Evolutionary conservation across 2,113 vertebrate species (phyloP).

Genomic region (Hemiprocne comata): DNA sequence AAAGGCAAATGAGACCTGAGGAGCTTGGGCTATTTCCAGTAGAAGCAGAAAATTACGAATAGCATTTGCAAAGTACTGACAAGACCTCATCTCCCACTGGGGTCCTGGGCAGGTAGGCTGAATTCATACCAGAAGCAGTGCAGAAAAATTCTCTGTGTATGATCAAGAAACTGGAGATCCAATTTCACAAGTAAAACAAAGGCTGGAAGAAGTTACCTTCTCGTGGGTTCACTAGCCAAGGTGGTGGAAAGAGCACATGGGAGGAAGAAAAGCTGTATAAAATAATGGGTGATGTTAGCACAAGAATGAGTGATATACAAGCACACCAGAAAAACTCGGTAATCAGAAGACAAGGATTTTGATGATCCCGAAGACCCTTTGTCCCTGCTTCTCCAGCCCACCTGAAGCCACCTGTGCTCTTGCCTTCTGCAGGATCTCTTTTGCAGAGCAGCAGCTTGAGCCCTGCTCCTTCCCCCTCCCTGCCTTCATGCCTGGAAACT

Average conservation of each 20-base stretch:
- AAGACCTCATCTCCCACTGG: not conserved
- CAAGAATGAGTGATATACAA: not conserved
- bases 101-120: conserved; percentile 32
- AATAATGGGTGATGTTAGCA: not conserved
- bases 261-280: not conserved
- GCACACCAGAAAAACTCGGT: not conserved
- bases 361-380: not conserved
- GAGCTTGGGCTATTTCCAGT: conserved; percentile 6
- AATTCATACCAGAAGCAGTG: not conserved
- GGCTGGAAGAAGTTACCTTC: not conserved
- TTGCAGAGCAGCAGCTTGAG: not conserved
- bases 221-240: fast-evolving
- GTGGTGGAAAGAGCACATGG: not conserved
- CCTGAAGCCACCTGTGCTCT: not conserved
- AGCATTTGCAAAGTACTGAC: conserved; percentile 26
- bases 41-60: conserved; percentile 44
- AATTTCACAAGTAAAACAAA: conserved; percentile 9
- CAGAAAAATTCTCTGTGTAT: not conserved
- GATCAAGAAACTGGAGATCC: not conserved
- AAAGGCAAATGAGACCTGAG: not conserved
- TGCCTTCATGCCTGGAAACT: not conserved
- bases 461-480: not conserved
- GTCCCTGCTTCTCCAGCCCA: not conserved
- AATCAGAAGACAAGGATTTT: not conserved
- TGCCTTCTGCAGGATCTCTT: not conserved